phyloP scores from a whole-genome alignment of 2,113 vertebrate genomes.

The Lamprologus ornatipinnis region DNA sequence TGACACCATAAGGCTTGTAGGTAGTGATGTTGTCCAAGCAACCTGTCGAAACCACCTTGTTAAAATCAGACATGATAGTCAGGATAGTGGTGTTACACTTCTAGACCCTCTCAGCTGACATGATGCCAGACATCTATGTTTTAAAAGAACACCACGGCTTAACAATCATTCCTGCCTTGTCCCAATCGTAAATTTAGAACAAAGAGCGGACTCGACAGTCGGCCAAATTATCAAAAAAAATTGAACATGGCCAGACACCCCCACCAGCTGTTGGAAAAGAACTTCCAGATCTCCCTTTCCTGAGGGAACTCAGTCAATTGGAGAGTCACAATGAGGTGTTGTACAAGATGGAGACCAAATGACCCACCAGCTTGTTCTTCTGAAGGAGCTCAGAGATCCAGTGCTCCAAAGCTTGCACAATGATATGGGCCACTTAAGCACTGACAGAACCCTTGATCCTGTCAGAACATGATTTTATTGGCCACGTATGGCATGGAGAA shows the following conservation, averaged over 20 bases:
- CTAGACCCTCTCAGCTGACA: neutral
- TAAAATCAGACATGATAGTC: neutral
- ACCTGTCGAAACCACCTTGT: neutral
- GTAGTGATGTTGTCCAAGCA: neutral
- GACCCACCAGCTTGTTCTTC: neutral
- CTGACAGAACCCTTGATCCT: neutral
- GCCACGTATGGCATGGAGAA: neutral
- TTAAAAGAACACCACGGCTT: rapidly evolving
- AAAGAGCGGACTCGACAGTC: rapidly evolving
- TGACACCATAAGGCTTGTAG: neutral
- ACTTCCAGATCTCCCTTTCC: rapidly evolving
- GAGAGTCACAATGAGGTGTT: neutral
- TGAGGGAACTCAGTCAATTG: neutral
- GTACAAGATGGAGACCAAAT: neutral
- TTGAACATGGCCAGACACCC: neutral
- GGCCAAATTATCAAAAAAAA: neutral
- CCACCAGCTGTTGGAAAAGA: neutral
- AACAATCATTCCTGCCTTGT: neutral
- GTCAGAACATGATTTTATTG: neutral
- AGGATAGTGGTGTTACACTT: neutral
- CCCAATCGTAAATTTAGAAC: neutral
- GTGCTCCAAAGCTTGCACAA: neutral
- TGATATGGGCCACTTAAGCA: neutral
- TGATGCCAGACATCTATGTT: neutral
- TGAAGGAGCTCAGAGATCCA: neutral